Percentiles rank a stretch among this genome's conserved stretches.
These are phyloP conservation scores for Laticauda colubrina DNA, from an alignment of 2,113 vertebrate species.

Conservation along the genomic window DNA sequence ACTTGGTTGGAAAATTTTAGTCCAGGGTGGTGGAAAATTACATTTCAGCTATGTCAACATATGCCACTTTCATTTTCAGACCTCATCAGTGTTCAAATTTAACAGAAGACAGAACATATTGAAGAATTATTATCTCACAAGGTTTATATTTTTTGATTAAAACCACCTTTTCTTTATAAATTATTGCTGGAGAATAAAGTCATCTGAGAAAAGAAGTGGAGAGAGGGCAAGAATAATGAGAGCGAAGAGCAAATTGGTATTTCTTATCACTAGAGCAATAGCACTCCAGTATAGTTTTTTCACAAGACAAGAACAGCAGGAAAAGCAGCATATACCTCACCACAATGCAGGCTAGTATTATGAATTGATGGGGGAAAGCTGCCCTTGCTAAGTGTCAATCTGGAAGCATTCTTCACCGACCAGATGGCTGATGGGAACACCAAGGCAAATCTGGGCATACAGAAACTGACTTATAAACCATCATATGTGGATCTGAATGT, in stretches of 20 bases:
- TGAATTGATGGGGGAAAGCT: neutral
- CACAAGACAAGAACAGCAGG: neutral
- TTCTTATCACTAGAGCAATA: neutral
- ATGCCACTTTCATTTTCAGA: constrained; percentile 33
- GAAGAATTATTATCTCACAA: constrained; percentile 44
- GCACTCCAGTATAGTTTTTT: neutral
- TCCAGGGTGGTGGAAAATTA: constrained; percentile 35
- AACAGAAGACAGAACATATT: constrained; percentile 30
- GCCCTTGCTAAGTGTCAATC: neutral
- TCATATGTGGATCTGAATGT: neutral
- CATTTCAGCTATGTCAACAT: constrained; percentile 38
- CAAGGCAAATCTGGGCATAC: neutral
- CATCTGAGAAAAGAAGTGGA: neutral
- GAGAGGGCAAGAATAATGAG: neutral
- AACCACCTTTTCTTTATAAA: constrained; percentile 33
- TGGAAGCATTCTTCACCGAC: neutral
- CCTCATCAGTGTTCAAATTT: constrained; percentile 48
- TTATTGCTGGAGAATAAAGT: constrained; percentile 35
- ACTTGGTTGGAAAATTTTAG: constrained; percentile 19
- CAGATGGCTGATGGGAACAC: neutral
- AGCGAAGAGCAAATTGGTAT: neutral
- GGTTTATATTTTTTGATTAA: constrained; percentile 44
- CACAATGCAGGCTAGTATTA: neutral
- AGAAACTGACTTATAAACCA: neutral
- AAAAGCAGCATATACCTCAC: neutral